phyloP scores from a whole-genome alignment of 2,888 invertebrate genomes.

The Drosophila affinis region DNA sequence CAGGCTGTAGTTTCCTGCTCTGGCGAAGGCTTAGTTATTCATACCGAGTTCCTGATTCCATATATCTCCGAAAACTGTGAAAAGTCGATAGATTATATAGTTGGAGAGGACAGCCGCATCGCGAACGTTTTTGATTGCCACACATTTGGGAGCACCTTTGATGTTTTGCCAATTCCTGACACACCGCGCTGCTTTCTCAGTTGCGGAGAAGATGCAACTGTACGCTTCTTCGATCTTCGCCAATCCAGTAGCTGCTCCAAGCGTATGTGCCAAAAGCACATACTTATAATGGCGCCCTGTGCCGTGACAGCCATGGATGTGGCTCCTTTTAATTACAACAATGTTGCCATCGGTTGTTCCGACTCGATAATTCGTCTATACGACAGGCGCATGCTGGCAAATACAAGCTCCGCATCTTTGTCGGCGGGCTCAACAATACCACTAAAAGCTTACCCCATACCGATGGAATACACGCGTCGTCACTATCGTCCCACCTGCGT shows the following conservation, averaged over 20 bases:
- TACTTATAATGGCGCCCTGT: conserved; percentile 88
- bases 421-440: conserved; percentile 50
- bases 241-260: conserved; percentile 86
- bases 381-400: conserved; percentile 86
- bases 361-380: conserved; percentile 91
- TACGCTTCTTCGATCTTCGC: conserved; percentile 91
- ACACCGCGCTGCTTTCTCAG: conserved; percentile 90
- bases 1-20: conserved; percentile 90
- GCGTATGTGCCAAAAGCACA: conserved; percentile 86
- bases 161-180: conserved; percentile 89
- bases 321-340: conserved; percentile 88
- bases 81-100: conserved; percentile 17
- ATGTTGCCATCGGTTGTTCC: conserved; percentile 90
- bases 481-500: conserved; percentile 91
- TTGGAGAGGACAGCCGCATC: conserved; percentile 28
- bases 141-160: conserved; percentile 88
- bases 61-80: conserved; percentile 50
- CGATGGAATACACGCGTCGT: conserved; percentile 87
- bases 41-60: conserved; percentile 85
- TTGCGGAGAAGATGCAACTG: conserved; percentile 93
- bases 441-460: conserved; percentile 84
- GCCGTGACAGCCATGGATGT: conserved; percentile 91
- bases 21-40: conserved; percentile 91
- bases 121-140: conserved; percentile 86
- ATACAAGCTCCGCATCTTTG: conserved; percentile 26